phyloP scores from a whole-genome alignment of 2,113 vertebrate species.

The Hymenochirus boettgeri region DNA sequence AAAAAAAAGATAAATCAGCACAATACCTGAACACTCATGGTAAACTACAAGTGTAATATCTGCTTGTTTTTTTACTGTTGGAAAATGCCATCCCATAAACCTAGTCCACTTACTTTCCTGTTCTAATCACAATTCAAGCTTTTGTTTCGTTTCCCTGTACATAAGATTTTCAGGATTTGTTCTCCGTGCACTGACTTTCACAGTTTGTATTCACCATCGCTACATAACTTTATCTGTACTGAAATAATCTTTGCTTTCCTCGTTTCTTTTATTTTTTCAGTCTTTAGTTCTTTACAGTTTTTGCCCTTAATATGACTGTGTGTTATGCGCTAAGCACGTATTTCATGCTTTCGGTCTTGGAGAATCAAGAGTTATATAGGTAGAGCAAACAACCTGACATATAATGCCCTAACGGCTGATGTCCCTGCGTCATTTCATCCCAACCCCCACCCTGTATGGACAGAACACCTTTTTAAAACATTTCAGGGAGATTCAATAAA shows the following conservation, averaged over 20 bases:
- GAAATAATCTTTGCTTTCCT: not conserved
- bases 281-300: conserved; percentile 77
- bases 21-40: too few relatives aligned
- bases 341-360: conserved; percentile 82
- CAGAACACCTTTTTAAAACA: conserved; percentile 15
- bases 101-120: not conserved
- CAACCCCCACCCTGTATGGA: conserved; percentile 14
- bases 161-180: not conserved
- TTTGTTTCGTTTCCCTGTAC: not conserved
- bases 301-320: conserved; percentile 79
- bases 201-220: not conserved
- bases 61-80: too few relatives aligned
- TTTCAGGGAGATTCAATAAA: too few relatives aligned
- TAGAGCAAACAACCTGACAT: not conserved
- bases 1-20: too few relatives aligned
- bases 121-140: too few relatives aligned
- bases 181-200: not conserved
- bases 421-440: conserved; percentile 11
- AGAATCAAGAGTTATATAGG: conserved; percentile 54
- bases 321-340: conserved; percentile 81
- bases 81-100: too few relatives aligned
- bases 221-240: not conserved
- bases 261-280: too few relatives aligned
- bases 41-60: too few relatives aligned
- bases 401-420: not conserved